A percentile compares a stretch with the other conserved stretches of the same genome.
phyloP scores from a whole-genome alignment of 2,113 vertebrate genomes.

The Cyanoramphus novaezelandiae region DNA sequence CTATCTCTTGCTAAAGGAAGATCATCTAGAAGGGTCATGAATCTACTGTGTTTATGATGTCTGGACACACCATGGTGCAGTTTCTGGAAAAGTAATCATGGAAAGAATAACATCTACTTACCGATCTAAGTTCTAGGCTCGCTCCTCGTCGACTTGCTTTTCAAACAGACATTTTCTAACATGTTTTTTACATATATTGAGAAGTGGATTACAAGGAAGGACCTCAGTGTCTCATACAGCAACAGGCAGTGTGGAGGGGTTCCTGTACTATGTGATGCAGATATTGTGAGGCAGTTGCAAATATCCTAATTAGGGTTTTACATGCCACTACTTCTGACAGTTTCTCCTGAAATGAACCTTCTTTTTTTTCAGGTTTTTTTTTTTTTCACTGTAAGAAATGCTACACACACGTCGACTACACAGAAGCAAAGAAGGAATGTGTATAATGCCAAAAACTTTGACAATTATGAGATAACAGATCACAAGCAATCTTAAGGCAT shows the following conservation, averaged over 20 bases:
- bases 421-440: neutral
- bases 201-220: neutral
- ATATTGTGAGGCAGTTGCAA: neutral
- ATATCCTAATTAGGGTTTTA: neutral
- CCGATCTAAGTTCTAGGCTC: neutral
- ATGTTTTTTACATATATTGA: neutral
- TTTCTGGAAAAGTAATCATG: neutral
- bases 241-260: neutral
- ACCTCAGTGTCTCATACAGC: neutral
- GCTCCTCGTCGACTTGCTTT: neutral
- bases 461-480: conserved; percentile 32
- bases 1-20: neutral
- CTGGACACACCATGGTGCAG: neutral
- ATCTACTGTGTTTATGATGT: neutral
- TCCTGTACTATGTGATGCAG: neutral
- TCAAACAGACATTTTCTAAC: neutral
- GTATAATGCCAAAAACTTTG: conserved; percentile 15
- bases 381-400: neutral
- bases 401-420: neutral
- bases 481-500: conserved; percentile 22
- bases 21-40: neutral
- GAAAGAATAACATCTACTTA: neutral
- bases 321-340: neutral
- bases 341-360: neutral
- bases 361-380: neutral